A percentile compares a stretch with the other conserved stretches of the same genome.
Evolutionary conservation across 2,888 invertebrate species (phyloP).

Genomic region (Scaptomyza tumidula): DNA sequence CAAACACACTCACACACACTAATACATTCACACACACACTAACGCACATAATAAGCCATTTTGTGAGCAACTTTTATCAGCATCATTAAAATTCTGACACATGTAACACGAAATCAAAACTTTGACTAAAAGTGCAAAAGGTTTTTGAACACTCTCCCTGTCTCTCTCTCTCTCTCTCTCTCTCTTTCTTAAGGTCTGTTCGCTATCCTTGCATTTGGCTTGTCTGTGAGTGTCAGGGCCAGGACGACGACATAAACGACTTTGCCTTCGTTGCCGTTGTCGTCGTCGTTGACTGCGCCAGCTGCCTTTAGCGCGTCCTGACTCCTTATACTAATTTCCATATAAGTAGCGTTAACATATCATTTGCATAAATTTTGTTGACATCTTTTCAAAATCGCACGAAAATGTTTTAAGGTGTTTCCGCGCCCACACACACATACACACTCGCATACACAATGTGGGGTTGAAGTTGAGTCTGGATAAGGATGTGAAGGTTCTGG

Average conservation of each 20-base stretch:
- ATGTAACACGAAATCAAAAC: slow-evolving; percentile 80
- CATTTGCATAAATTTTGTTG: slow-evolving; percentile 83
- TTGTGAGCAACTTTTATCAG: slow-evolving; percentile 76
- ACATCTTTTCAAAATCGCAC: slow-evolving; percentile 83
- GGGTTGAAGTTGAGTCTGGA: slow-evolving; percentile 18
- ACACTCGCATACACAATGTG: slow-evolving; percentile 31
- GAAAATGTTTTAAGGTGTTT: slow-evolving; percentile 81
- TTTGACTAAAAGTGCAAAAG: slow-evolving; percentile 80
- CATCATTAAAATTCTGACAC: slow-evolving; percentile 81
- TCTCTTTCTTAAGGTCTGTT: neutral
- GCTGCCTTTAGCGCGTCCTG: slow-evolving; percentile 76
- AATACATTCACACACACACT: slow-evolving; percentile 38
- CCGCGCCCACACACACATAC: slow-evolving; percentile 47
- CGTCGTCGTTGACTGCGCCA: slow-evolving; percentile 20
- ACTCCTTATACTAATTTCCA: slow-evolving; percentile 82
- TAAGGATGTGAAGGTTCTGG: slow-evolving; percentile 21
- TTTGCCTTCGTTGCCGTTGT: slow-evolving; percentile 6
- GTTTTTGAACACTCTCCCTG: slow-evolving; percentile 57
- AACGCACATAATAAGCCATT: slow-evolving; percentile 75
- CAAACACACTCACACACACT: slow-evolving; percentile 21
- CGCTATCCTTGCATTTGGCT: neutral
- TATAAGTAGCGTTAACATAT: slow-evolving; percentile 82
- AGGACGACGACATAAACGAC: slow-evolving; percentile 24
- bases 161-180: neutral
- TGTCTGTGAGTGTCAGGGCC: slow-evolving; percentile 37